Conservation (phyloP, 2,113 vertebrate genomes). For the Neodon shergylaensis region DNA sequence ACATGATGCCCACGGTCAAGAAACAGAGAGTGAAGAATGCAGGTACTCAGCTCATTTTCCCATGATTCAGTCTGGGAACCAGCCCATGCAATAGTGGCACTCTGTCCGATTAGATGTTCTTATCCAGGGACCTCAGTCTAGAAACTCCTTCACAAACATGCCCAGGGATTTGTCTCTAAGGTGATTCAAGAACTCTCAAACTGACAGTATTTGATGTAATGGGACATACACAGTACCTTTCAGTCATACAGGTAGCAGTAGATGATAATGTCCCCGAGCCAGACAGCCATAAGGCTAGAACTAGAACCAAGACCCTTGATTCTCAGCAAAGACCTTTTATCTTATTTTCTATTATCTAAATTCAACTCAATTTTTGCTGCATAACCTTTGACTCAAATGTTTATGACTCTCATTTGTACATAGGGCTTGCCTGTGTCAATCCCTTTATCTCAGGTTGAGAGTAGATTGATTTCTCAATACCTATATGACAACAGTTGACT, state of each 20-base stretch:
- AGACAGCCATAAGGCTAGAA: neutral
- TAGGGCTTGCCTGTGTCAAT: neutral
- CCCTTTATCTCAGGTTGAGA: neutral
- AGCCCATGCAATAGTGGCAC: neutral
- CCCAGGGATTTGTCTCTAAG: neutral
- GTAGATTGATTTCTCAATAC: conserved; percentile 65
- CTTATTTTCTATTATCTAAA: conserved; percentile 26
- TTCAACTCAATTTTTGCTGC: conserved; percentile 7
- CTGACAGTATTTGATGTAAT: neutral
- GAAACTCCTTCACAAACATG: neutral
- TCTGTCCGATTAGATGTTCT: neutral
- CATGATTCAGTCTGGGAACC: neutral
- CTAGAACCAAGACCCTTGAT: neutral
- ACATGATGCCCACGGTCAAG: too few relatives aligned
- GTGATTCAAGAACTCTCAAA: neutral
- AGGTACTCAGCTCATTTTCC: neutral
- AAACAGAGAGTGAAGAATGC: too few relatives aligned
- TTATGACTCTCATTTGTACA: conserved; percentile 5
- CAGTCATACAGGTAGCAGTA: conserved; percentile 2
- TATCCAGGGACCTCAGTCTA: neutral
- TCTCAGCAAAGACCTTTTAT: neutral
- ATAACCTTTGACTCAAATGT: conserved; percentile 1
- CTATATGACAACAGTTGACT: neutral
- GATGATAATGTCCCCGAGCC: neutral
- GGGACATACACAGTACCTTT: neutral